Evolutionary conservation across 1,140 invertebrate species (phyloP).

Genomic region (Riptortus pedestris): DNA sequence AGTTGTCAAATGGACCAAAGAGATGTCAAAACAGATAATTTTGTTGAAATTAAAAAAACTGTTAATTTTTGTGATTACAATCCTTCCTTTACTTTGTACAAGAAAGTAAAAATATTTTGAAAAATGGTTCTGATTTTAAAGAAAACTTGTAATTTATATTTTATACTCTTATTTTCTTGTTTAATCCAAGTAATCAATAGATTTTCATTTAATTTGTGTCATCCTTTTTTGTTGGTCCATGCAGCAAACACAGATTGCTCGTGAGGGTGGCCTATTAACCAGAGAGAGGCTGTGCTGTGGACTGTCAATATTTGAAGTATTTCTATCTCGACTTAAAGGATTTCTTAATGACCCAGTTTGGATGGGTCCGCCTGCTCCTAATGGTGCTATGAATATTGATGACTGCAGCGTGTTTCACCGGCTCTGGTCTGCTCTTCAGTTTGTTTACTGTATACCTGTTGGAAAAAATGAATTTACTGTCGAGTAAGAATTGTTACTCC

Average conservation of each 20-base stretch:
- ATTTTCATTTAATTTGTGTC: too few relatives aligned
- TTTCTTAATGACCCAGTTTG: constrained; percentile 83
- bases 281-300: constrained; percentile 95
- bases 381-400: constrained; percentile 91
- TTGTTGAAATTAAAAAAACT: too few relatives aligned
- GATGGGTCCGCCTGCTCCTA: constrained; percentile 77
- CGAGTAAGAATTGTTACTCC: constrained; percentile 59
- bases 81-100: too few relatives aligned
- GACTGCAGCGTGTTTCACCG: constrained; percentile 96
- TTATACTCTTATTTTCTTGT: constrained; percentile 2
- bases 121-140: too few relatives aligned
- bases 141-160: too few relatives aligned
- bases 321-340: constrained; percentile 72
- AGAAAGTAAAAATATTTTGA: too few relatives aligned
- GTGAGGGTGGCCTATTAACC: constrained; percentile 91
- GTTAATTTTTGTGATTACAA: too few relatives aligned
- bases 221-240: too few relatives aligned
- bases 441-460: constrained; percentile 95
- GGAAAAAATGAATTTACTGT: constrained; percentile 95
- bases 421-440: constrained; percentile 95
- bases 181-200: constrained; percentile 33
- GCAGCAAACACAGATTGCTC: constrained; percentile 80
- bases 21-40: too few relatives aligned
- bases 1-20: too few relatives aligned
- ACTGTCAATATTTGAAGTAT: constrained; percentile 95